Conservation (phyloP, 64 coral and sea anemone genomes). For the Trachythela sp. region DNA sequence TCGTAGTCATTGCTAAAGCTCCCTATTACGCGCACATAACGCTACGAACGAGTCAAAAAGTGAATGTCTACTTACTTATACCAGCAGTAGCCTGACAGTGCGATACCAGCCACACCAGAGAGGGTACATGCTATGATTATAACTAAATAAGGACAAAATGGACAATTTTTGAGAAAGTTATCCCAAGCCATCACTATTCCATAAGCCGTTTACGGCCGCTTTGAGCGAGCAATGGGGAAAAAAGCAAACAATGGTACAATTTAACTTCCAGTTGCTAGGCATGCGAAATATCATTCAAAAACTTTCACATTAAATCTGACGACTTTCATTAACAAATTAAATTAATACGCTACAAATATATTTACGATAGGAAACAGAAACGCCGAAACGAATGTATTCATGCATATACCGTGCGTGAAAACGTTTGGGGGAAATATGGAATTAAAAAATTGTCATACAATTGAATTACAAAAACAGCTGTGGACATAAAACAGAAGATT, state of each 20-base stretch:
- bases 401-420: background rate
- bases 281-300: background rate
- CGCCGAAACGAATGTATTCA: no score
- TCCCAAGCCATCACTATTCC: background rate
- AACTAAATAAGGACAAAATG: background rate
- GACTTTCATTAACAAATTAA: background rate
- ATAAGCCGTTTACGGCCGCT: background rate
- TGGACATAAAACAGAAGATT: background rate
- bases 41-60: no score
- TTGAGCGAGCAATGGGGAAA: background rate
- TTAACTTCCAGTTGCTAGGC: background rate
- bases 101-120: background rate
- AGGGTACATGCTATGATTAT: conserved; percentile 13
- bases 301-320: background rate
- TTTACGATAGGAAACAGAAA: no score
- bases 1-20: no score
- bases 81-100: background rate
- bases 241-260: background rate
- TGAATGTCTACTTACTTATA: background rate
- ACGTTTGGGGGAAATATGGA: background rate
- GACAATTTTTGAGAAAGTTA: background rate
- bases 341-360: background rate
- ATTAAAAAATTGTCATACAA: background rate
- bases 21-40: no score
- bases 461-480: background rate